These are phyloP conservation scores for Blastobasis lacticolella DNA, from an alignment of 2,888 invertebrate species.

Conservation along the genomic window DNA sequence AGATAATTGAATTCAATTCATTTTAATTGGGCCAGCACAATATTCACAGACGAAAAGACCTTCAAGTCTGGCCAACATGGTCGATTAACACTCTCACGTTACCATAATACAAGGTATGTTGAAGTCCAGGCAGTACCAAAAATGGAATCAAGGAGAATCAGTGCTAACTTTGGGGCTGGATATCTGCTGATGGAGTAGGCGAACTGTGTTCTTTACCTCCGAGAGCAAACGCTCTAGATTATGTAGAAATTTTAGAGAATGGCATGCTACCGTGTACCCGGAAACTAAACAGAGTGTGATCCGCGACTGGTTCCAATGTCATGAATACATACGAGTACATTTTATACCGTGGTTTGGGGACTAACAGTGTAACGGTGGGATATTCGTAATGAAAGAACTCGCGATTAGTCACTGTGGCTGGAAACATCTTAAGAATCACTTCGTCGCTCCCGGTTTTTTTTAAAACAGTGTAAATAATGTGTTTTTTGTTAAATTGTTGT, in stretches of 20 bases:
- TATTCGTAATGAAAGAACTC: too few relatives aligned
- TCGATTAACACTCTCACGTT: background rate
- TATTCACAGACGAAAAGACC: background rate
- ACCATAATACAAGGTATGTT: background rate
- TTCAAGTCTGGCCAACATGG: background rate
- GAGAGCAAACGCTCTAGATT: background rate
- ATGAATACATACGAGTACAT: background rate
- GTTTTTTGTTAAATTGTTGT: too few relatives aligned
- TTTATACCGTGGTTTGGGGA: too few relatives aligned
- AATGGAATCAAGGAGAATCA: background rate
- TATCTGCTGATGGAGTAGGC: background rate
- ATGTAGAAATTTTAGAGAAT: background rate
- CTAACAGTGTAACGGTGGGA: too few relatives aligned
- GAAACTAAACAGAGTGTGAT: background rate
- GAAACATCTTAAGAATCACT: too few relatives aligned
- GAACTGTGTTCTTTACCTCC: background rate
- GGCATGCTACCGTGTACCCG: background rate
- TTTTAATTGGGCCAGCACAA: background rate
- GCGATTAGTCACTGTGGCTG: too few relatives aligned
- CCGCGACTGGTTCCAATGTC: background rate
- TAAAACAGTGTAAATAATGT: too few relatives aligned
- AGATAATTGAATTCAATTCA: too few relatives aligned
- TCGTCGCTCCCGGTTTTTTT: too few relatives aligned
- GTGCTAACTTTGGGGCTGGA: background rate
- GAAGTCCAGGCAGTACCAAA: background rate